These are phyloP conservation scores for Riptortus pedestris DNA, from an alignment of 1,140 invertebrate species.

Conservation along the genomic window DNA sequence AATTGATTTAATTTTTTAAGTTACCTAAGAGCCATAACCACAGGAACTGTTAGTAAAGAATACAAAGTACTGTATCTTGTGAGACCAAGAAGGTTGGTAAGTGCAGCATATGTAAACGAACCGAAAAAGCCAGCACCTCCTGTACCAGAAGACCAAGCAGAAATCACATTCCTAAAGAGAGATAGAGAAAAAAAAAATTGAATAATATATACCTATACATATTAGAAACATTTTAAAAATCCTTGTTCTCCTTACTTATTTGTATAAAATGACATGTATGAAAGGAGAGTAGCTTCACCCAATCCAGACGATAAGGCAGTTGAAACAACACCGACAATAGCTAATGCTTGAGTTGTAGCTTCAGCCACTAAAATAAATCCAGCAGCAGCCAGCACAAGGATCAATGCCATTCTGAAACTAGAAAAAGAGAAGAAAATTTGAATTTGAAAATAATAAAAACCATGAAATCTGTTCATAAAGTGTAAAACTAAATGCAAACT, in stretches of 20 bases:
- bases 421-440: neutral
- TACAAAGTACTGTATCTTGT: neutral
- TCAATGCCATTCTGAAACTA: slow-evolving; percentile 44
- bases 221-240: no score
- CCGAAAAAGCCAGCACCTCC: slow-evolving; percentile 73
- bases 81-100: neutral
- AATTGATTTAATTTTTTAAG: neutral
- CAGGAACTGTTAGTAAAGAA: slow-evolving; percentile 8
- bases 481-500: no score
- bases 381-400: slow-evolving; percentile 45
- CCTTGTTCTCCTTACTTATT: slow-evolving; percentile 48
- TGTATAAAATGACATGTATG: slow-evolving; percentile 56
- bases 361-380: slow-evolving; percentile 59
- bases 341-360: slow-evolving; percentile 46
- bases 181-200: neutral
- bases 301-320: slow-evolving; percentile 69
- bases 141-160: slow-evolving; percentile 77
- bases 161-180: slow-evolving; percentile 50
- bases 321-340: slow-evolving; percentile 58
- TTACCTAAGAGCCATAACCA: slow-evolving; percentile 16
- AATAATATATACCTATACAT: neutral
- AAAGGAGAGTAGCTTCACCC: slow-evolving; percentile 69
- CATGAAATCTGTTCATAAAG: no score
- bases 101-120: slow-evolving; percentile 52
- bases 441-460: neutral